A percentile compares a stretch with the other conserved stretches of the same genome.
Conservation (phyloP, 2,797 vertebrate genomes). For the Myotis pilosus region DNA sequence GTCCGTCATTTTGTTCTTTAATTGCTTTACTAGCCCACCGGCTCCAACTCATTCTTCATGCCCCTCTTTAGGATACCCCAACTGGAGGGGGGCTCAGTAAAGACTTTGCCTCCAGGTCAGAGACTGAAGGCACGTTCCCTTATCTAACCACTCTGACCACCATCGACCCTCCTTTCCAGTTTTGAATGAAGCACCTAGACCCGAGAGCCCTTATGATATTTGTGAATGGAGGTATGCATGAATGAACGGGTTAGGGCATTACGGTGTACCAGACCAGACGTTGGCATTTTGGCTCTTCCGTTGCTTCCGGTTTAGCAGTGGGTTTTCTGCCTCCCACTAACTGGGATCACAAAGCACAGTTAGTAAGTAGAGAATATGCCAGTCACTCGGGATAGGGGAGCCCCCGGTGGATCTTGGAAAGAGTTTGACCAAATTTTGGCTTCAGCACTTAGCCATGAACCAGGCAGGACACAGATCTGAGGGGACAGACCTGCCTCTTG, state of each 20-base stretch:
- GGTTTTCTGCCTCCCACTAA: slow-evolving; percentile 33
- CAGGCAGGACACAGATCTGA: neutral
- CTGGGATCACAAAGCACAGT: slow-evolving; percentile 47
- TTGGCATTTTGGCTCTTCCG: slow-evolving; percentile 46
- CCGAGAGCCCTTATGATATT: neutral
- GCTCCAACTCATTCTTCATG: slow-evolving; percentile 23
- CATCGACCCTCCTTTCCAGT: neutral
- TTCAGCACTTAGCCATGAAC: slow-evolving; percentile 25
- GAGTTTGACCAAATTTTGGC: slow-evolving; percentile 51
- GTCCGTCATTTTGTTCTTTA: slow-evolving; percentile 24
- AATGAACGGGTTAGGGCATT: neutral
- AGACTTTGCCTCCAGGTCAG: neutral
- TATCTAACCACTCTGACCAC: neutral
- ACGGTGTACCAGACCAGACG: neutral
- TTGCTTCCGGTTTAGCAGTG: slow-evolving; percentile 50
- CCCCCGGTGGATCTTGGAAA: slow-evolving; percentile 39
- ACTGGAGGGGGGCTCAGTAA: neutral
- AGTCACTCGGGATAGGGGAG: slow-evolving; percentile 29
- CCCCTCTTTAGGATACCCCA: neutral
- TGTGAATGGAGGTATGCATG: slow-evolving; percentile 35
- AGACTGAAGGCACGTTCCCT: neutral
- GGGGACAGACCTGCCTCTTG: slow-evolving; percentile 22
- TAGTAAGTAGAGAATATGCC: slow-evolving; percentile 43
- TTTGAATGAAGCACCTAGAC: neutral
- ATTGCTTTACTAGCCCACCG: slow-evolving; percentile 51